Evolutionary conservation across 2,888 invertebrate species (phyloP).

Genomic region (Euzetes globulus): DNA sequence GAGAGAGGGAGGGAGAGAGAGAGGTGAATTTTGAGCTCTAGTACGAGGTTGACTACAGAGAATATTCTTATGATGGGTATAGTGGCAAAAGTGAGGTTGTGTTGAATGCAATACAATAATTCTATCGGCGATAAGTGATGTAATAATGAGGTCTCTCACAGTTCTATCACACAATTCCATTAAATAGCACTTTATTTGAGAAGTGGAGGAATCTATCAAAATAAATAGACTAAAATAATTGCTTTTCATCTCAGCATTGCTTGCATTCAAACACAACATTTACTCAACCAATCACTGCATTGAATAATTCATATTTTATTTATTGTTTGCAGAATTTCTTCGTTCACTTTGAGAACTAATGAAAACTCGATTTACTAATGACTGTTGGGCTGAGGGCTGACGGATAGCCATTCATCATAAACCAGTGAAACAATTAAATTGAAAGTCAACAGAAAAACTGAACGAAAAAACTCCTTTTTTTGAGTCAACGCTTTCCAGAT

Average conservation of each 20-base stretch:
- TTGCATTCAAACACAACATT: not conserved
- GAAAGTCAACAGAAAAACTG: no score
- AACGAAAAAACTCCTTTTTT: no score
- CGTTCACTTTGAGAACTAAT: not conserved
- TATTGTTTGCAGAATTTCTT: not conserved
- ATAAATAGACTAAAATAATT: conserved; percentile 14
- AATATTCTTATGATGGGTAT: not conserved
- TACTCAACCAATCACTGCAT: conserved; percentile 1
- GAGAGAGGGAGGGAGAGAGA: not conserved
- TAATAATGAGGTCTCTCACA: not conserved
- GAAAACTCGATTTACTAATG: not conserved
- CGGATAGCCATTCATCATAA: not conserved
- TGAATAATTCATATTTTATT: conserved; percentile 11
- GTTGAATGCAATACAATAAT: not conserved
- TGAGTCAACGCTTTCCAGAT: not conserved
- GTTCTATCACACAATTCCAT: conserved; percentile 5
- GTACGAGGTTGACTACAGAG: no score
- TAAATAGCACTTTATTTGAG: conserved; percentile 14
- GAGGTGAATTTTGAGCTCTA: no score
- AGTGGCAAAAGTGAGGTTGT: no score
- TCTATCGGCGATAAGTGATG: not conserved
- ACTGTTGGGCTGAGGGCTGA: not conserved
- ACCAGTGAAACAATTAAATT: no score
- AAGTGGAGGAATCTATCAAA: conserved; percentile 10
- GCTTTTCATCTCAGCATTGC: not conserved